Conservation (phyloP, 2,888 invertebrate genomes). For the Eurytoma adleriae region DNA sequence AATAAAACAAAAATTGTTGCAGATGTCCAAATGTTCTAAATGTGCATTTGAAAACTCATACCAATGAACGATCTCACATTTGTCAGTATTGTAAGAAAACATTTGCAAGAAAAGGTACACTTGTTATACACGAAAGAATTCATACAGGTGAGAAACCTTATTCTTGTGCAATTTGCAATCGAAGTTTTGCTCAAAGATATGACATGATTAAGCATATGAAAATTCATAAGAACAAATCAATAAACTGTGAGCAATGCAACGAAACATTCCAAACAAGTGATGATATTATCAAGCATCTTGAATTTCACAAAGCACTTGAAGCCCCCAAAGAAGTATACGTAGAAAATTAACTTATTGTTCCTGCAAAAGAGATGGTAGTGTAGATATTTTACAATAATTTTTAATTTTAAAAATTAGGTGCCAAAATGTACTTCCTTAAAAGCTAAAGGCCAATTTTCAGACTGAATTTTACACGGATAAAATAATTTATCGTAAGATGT, state of each 20-base stretch:
- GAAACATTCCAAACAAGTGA: background rate
- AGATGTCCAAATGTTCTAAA: background rate
- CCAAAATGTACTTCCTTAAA: no score
- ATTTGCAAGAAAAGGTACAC: background rate
- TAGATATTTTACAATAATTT: no score
- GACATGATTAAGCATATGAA: background rate
- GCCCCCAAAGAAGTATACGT: no score
- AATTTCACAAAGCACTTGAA: background rate
- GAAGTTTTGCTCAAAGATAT: background rate
- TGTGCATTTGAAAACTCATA: background rate
- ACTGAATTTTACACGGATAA: no score
- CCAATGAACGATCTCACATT: background rate
- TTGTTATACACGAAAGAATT: slow-evolving; percentile 1
- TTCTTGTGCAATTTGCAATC: background rate
- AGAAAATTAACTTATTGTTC: no score
- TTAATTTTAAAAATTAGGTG: no score
- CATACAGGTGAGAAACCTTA: background rate
- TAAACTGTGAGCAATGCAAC: background rate
- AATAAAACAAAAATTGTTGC: background rate
- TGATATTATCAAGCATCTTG: background rate
- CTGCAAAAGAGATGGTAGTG: no score
- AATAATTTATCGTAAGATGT: no score
- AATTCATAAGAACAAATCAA: background rate
- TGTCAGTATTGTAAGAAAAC: background rate
- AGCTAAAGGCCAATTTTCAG: no score